Base-by-base conservation (phyloP, 2,888 invertebrate genomes). In the Drosophila limbata region DNA sequence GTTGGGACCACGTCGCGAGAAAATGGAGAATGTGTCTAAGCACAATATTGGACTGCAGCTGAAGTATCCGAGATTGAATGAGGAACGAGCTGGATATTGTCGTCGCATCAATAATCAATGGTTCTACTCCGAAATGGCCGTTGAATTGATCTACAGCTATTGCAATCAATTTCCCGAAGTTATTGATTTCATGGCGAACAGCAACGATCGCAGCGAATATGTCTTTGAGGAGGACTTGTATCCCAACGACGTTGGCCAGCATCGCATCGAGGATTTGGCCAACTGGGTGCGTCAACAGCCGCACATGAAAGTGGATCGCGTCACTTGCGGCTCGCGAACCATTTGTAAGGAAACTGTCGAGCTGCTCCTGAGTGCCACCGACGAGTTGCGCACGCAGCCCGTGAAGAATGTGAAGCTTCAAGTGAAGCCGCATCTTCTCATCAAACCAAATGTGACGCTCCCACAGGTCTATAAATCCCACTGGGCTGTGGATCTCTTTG, bases 11-110 rank as follows among this genome's bases (percentile, higher is more conserved):
- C 92, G 93, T n/a, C 87, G 91, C 1, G 69, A 82, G 9, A 80
- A 85, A 21, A 92, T 93, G 77, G 93, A 93, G 37, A 91, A 90
- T 69, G 79, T 93, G 52, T 91, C 94, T 3, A 95, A 88, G 53
- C 91, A 95, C 15, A 98, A 98, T 91, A 94, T 99, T 31, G 99
- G 99, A 0, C 94, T 99, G 48, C 97, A 98, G 91, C 93, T 99
- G 21, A 99, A 99, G 93, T 97, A 96, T 89, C 97, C 96, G 73
- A 97, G 97, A 90, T 95, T 95, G 94, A 95, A 95, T 75, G 94
- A 94, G 90, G 95, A 95, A 85, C 94, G 96, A 1, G 95, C 96
- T 1, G 98, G 98, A 33, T 98, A 96, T 91, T 97, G 97, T 0
- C 95, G 94, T 56, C 96, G 95, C 75, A 93, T 94, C 0, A 93